Base-by-base conservation (phyloP, 2,113 vertebrate genomes). In the Gopherus flavomarginatus region DNA sequence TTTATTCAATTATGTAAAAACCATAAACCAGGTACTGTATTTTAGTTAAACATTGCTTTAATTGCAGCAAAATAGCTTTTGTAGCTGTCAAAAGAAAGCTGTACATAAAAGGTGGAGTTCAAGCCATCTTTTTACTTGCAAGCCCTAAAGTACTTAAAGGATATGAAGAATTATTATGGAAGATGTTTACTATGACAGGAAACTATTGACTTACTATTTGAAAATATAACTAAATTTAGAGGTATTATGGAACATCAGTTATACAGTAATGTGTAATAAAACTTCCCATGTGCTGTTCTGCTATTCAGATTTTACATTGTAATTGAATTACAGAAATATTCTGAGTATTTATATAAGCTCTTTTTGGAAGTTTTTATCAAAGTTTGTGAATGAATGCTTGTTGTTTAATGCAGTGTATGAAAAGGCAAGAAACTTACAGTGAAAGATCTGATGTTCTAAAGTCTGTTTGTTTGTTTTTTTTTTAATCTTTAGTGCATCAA, bases 21-120 rank as follows among this genome's bases (percentile, higher is more conserved):
- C 87, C 97, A 97, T 96, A 96, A 98, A 98, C 97, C 98, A 98
- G 98, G 98, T 99, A 98, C 98, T 98, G 98, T 98, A 98, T 97
- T 97, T 97, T 98, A 98, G 98, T 96, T 97, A 92, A 96, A 96
- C 85, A 90, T 97, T 97, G 97, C 98, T 98, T 98, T 98, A 97
- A 96, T 97, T 96, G 87, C 97, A 97, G 69, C 83, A 90, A 29
- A 97, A 86, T 92, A 95, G 97, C 91, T 96, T 95, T 96, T 91
- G 50, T 89, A 96, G 96, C 96, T 97, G 93, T 97, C 81, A 54
- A 47, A 93, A 90, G 90, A 96, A 97, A 97, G 79, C 83, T 98
- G 98, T 96, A 96, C 11, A 3, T 90, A 95, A 97, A 95, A 98
- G 97, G 95, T 95, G 97, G 96, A 95, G 90, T 81, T 97, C 83